phyloP scores from a whole-genome alignment of 2,113 vertebrate species.

The Nesoenas mayeri region DNA sequence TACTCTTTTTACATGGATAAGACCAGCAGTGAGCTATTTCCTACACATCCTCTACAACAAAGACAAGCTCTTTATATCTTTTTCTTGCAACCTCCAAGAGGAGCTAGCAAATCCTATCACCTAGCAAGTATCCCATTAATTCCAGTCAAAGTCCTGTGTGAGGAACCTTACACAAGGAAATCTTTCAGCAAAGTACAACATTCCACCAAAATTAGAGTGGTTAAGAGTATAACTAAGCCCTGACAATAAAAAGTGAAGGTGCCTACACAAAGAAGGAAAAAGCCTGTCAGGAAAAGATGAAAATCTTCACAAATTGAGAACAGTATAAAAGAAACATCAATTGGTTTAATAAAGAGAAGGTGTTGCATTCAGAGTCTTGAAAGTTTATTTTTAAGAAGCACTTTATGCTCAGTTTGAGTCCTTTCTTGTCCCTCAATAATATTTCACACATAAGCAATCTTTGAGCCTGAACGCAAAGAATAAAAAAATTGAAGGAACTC shows the following conservation, averaged over 20 bases:
- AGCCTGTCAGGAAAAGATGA: neutral
- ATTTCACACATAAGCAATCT: neutral
- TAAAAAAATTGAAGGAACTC: neutral
- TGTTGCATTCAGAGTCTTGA: neutral
- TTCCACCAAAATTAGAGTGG: neutral
- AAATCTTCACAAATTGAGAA: neutral
- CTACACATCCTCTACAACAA: neutral
- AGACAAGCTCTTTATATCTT: neutral
- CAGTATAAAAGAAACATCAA: neutral
- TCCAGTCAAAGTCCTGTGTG: neutral
- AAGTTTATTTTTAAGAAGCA: conserved; percentile 11
- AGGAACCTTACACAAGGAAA: neutral
- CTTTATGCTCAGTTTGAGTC: neutral
- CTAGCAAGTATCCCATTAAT: neutral
- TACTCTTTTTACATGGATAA: neutral
- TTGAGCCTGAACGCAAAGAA: neutral
- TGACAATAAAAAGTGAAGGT: neutral
- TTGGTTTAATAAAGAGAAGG: neutral
- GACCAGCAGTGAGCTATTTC: neutral
- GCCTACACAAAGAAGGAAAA: neutral
- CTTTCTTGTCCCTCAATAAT: neutral
- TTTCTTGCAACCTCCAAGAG: neutral
- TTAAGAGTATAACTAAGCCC: neutral
- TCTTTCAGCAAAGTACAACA: neutral
- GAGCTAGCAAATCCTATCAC: neutral